Percentiles rank a stretch among this genome's conserved stretches.
These are phyloP conservation scores for Calcarius lapponicus DNA, from an alignment of 2,797 vertebrate species.

Conservation along the genomic window DNA sequence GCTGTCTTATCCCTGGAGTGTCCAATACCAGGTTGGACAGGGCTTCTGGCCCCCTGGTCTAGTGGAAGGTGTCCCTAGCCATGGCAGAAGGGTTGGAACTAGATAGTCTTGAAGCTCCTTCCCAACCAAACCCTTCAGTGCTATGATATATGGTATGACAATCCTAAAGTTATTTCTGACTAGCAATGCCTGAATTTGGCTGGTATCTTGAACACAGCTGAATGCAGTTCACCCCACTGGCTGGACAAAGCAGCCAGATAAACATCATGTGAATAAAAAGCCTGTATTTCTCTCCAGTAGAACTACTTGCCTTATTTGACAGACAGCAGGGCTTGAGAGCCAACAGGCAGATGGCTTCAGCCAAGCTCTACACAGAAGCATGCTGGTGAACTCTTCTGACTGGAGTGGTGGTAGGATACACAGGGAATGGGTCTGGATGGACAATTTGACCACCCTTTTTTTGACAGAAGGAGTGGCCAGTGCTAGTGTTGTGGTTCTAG, in stretches of 20 bases:
- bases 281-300: background rate
- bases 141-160: background rate
- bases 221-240: accelerated
- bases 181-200: conserved; percentile 2
- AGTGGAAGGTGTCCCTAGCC: background rate
- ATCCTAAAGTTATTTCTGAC: conserved; percentile 46
- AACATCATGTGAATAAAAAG: background rate
- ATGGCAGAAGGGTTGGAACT: background rate
- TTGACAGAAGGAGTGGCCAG: background rate
- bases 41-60: background rate
- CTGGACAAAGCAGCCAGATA: background rate
- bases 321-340: background rate
- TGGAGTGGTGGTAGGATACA: accelerated
- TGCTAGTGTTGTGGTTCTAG: accelerated
- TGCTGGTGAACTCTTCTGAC: background rate
- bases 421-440: too few relatives aligned
- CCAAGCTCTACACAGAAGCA: background rate
- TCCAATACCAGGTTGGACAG: background rate
- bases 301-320: background rate
- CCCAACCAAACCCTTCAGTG: background rate
- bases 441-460: background rate
- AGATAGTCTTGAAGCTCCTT: background rate
- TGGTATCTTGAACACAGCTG: background rate
- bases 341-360: background rate
- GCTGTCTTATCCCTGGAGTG: background rate